These are phyloP conservation scores for Poecile montanus DNA, from an alignment of 2,797 vertebrate genomes.

Conservation along the genomic window DNA sequence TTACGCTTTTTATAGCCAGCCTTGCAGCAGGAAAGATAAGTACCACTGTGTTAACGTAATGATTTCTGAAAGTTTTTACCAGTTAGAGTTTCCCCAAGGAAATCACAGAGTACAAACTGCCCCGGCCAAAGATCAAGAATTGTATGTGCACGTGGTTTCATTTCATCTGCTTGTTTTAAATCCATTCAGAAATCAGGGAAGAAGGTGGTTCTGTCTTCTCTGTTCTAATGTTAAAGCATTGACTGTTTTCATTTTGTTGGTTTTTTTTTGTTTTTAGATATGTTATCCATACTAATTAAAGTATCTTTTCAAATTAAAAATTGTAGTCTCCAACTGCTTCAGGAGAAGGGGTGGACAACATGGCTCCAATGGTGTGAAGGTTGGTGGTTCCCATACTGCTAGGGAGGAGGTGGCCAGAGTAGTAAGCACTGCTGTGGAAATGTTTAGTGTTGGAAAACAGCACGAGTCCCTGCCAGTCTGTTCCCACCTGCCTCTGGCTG, in stretches of 20 bases:
- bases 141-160: rapidly evolving
- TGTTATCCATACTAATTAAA: not conserved
- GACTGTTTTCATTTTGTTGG: too few relatives aligned
- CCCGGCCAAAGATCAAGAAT: not conserved
- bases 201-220: not conserved
- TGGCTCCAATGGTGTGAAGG: not conserved
- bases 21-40: not conserved
- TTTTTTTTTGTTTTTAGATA: not conserved
- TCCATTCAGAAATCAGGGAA: not conserved
- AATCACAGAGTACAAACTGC: not conserved
- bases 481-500: not conserved
- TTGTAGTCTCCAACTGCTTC: not conserved
- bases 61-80: not conserved
- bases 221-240: not conserved
- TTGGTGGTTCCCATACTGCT: not conserved
- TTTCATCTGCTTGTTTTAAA: not conserved
- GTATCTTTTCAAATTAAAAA: not conserved
- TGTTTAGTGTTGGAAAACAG: rapidly evolving
- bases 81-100: not conserved
- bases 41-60: not conserved
- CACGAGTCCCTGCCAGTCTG: not conserved
- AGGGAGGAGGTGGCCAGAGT: rapidly evolving
- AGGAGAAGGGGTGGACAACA: not conserved
- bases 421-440: rapidly evolving
- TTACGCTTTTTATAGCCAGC: not conserved